Conservation (phyloP, 1,140 invertebrate species). For the Drosophila orosa region DNA sequence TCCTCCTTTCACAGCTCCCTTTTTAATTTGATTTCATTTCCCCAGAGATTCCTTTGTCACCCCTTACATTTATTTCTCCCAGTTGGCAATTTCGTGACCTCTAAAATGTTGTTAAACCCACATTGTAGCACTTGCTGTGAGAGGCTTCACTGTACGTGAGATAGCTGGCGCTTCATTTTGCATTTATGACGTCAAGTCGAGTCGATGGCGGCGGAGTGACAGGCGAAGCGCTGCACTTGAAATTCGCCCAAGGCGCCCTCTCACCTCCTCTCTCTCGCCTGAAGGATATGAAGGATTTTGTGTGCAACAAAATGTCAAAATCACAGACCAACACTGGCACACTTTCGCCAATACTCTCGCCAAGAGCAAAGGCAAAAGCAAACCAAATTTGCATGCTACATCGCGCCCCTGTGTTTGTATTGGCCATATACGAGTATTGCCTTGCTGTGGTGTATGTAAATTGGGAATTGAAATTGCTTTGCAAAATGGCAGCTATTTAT, state of each 20-base stretch:
- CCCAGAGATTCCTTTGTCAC: neutral
- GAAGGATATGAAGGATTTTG: constrained; percentile 34
- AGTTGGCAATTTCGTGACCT: constrained; percentile 2
- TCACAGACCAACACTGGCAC: constrained; percentile 37
- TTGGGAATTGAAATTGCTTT: constrained; percentile 58
- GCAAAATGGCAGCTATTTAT: constrained; percentile 65
- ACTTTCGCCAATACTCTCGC: constrained; percentile 28
- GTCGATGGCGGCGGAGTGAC: constrained; percentile 21
- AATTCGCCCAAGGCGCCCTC: constrained; percentile 14
- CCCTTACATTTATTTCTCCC: neutral
- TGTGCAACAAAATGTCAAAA: constrained; percentile 65
- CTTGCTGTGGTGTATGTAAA: constrained; percentile 14
- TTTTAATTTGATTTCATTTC: constrained; percentile 4
- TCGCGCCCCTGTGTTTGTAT: constrained; percentile 45
- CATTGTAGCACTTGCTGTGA: constrained; percentile 2
- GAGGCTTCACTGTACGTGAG: constrained; percentile 5
- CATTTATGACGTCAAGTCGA: constrained; percentile 45
- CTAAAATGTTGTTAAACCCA: constrained; percentile 7
- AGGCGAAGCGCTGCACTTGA: constrained; percentile 42
- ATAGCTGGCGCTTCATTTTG: constrained; percentile 21
- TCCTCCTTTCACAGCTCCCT: too few relatives aligned
- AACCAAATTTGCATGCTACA: constrained; percentile 67
- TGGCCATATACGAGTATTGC: constrained; percentile 12
- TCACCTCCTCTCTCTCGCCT: neutral
- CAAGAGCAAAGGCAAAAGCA: constrained; percentile 23